Conservation (phyloP, 2,797 vertebrate species). For the Leptatherina wallacei region DNA sequence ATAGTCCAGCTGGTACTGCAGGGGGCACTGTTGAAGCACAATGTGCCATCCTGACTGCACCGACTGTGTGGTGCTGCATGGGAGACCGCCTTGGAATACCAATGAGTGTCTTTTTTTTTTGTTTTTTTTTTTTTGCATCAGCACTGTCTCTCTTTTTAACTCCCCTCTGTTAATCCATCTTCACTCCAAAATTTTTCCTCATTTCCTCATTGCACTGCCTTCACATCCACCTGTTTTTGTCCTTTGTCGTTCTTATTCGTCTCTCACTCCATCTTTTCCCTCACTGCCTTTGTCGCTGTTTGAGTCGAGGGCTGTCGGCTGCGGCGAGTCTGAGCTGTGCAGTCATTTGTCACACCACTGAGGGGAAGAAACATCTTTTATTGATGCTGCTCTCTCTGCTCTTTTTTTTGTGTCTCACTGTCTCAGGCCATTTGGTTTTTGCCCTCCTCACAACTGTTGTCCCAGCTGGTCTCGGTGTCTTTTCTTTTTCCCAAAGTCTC, state of each 20-base stretch:
- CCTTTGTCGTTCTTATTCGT: conserved; percentile 35
- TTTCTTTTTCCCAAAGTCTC: conserved; percentile 22
- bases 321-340: conserved; percentile 66
- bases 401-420: conserved; percentile 33
- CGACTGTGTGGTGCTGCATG: conserved; percentile 78
- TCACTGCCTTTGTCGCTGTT: conserved; percentile 48
- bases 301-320: conserved; percentile 64
- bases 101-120: conserved; percentile 64
- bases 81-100: conserved; percentile 82
- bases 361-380: conserved; percentile 70
- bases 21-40: conserved; percentile 76
- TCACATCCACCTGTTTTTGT: conserved; percentile 59
- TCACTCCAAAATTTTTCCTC: conserved; percentile 23
- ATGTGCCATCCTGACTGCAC: conserved; percentile 22
- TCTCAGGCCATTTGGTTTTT: conserved; percentile 55
- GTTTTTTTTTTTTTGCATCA: conserved; percentile 31
- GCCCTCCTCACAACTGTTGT: conserved; percentile 48
- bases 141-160: conserved; percentile 44
- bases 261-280: conserved; percentile 11
- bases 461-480: conserved; percentile 24
- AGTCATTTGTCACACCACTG: conserved; percentile 74
- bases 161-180: conserved; percentile 37
- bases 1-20: conserved; percentile 45
- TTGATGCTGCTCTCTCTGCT: conserved; percentile 54
- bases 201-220: conserved; percentile 47